Evolutionary conservation across 2,888 invertebrate species (phyloP).

Genomic region (Ochropleura plecta): DNA sequence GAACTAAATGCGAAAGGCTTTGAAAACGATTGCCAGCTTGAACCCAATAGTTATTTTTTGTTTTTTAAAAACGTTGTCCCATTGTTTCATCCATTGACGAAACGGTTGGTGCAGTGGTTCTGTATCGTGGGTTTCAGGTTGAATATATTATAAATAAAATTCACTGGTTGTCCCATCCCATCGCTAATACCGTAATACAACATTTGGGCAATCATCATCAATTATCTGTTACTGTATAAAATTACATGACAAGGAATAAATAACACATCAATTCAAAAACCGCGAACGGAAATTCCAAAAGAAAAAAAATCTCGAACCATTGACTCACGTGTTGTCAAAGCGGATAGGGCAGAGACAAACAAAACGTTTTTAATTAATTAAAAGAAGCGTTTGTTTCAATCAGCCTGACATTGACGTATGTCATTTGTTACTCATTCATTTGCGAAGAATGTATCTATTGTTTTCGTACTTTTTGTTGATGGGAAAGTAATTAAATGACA

Average conservation of each 20-base stretch:
- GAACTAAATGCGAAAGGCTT: no score
- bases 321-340: conserved; percentile 36
- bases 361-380: conserved; percentile 59
- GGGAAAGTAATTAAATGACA: conserved; percentile 1
- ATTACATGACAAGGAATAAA: conserved; percentile 24
- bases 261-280: conserved; percentile 27
- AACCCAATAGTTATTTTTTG: no score
- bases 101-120: no score
- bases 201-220: conserved; percentile 13
- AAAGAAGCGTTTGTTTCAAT: conserved; percentile 57
- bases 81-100: no score
- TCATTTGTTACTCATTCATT: conserved; percentile 35
- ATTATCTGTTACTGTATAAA: conserved; percentile 3
- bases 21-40: no score
- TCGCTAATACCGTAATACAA: no score
- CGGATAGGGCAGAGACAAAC: conserved; percentile 50
- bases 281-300: conserved; percentile 4
- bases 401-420: conserved; percentile 56
- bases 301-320: conserved; percentile 10
- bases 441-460: conserved; percentile 8
- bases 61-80: no score
- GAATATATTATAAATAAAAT: no score
- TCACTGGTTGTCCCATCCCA: no score
- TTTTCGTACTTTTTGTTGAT: conserved; percentile 28
- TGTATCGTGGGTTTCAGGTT: no score